Evolutionary conservation across 2,888 invertebrate species (phyloP).

Genomic region (Eristalis intricaria): DNA sequence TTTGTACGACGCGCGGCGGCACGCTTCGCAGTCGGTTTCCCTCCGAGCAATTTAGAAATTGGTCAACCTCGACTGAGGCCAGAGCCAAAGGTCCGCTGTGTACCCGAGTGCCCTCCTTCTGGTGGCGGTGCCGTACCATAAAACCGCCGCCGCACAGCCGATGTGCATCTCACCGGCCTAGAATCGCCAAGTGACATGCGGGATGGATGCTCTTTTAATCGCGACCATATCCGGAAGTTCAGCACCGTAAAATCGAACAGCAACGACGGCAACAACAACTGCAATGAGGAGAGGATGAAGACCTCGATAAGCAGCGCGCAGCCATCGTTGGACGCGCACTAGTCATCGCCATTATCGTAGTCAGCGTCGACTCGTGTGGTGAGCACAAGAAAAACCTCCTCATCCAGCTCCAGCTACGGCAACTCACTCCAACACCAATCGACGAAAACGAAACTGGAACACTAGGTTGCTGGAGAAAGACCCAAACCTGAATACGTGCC

Average conservation of each 20-base stretch:
- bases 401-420: neutral
- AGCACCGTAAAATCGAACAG: conserved; percentile 41
- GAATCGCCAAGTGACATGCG: conserved; percentile 59
- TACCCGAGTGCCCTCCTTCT: conserved; percentile 36
- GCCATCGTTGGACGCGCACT: conserved; percentile 20
- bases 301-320: conserved; percentile 54
- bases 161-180: conserved; percentile 60
- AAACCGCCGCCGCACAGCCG: neutral
- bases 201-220: conserved; percentile 56
- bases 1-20: neutral
- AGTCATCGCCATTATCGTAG: neutral
- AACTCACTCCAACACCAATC: conserved; percentile 23
- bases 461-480: conserved; percentile 71
- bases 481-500: conserved; percentile 45
- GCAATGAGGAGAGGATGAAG: conserved; percentile 42
- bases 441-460: conserved; percentile 69
- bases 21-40: conserved; percentile 36
- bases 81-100: conserved; percentile 22
- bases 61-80: conserved; percentile 17
- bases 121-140: neutral
- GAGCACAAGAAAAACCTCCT: conserved; percentile 15
- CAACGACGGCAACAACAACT: conserved; percentile 4
- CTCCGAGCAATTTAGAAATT: conserved; percentile 53
- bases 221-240: conserved; percentile 65
- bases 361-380: neutral